Conservation (phyloP, 2,888 invertebrate genomes). For the Cataglyphis albicans region DNA sequence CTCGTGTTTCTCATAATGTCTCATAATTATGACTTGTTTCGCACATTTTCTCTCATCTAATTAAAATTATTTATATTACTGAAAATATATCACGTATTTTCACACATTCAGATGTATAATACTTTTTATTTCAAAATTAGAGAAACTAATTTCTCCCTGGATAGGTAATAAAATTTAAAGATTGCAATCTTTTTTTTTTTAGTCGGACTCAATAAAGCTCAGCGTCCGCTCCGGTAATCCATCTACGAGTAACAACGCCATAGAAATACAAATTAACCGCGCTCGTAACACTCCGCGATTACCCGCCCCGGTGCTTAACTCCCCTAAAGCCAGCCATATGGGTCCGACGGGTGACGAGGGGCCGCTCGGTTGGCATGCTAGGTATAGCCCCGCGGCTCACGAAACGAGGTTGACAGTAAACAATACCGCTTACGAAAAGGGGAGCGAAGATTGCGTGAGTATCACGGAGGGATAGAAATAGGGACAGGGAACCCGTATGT, state of each 20-base stretch:
- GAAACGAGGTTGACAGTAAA: slow-evolving; percentile 63
- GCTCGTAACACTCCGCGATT: slow-evolving; percentile 61
- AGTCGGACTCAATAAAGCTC: slow-evolving; percentile 28
- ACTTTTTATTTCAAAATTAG: neutral
- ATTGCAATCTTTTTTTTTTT: neutral
- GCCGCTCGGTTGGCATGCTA: slow-evolving; percentile 40
- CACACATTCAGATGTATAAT: too few relatives aligned
- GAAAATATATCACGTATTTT: neutral
- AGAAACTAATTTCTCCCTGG: neutral
- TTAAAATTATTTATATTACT: neutral
- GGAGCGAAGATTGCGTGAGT: slow-evolving; percentile 39
- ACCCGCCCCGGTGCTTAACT: slow-evolving; percentile 56
- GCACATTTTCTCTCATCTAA: neutral
- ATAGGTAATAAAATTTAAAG: neutral
- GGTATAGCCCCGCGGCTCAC: slow-evolving; percentile 13
- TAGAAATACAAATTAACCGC: slow-evolving; percentile 56
- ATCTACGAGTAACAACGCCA: slow-evolving; percentile 29
- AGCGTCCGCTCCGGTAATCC: slow-evolving; percentile 26
- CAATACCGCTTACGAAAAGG: slow-evolving; percentile 70
- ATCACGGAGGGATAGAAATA: neutral
- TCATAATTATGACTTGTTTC: neutral
- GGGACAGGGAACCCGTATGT: neutral
- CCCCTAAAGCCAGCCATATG: slow-evolving; percentile 58
- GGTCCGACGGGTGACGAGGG: slow-evolving; percentile 47
- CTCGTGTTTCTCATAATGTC: neutral